Conservation (phyloP, 2,797 vertebrate genomes). For the Alouatta caraya region DNA sequence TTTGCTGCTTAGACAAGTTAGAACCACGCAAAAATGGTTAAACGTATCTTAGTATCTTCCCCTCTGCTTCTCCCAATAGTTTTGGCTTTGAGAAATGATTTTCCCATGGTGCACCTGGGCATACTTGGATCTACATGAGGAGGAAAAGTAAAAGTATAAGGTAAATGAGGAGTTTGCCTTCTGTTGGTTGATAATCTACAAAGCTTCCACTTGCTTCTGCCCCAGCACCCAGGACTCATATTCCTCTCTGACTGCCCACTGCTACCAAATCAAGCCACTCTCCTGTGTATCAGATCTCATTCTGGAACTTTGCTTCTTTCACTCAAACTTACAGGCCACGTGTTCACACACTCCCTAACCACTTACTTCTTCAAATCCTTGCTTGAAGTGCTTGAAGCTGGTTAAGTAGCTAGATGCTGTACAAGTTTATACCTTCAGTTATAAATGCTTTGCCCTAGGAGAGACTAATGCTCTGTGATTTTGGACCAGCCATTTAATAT, state of each 20-base stretch:
- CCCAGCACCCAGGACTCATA: background rate
- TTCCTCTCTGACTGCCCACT: background rate
- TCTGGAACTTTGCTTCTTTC: background rate
- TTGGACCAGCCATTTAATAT: background rate
- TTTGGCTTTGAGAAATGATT: conserved; percentile 10
- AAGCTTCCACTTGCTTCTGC: background rate
- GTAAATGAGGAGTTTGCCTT: background rate
- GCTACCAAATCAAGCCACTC: background rate
- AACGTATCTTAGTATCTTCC: background rate
- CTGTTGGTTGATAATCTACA: background rate
- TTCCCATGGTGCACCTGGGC: background rate
- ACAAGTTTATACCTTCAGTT: background rate
- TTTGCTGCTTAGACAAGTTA: conserved; percentile 41
- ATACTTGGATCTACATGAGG: background rate
- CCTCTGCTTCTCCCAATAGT: background rate
- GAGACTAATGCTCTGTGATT: background rate
- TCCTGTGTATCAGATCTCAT: background rate
- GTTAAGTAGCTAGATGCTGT: background rate
- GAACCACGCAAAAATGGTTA: conserved; percentile 43
- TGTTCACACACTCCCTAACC: background rate
- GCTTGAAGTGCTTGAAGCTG: background rate
- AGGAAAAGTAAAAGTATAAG: background rate
- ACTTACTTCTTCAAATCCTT: background rate
- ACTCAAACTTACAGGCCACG: background rate
- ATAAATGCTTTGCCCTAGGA: background rate